Percentiles rank a stretch among this genome's conserved stretches.
Evolutionary conservation across 2,797 vertebrate genomes (phyloP).

Genomic region (Karalla daura): DNA sequence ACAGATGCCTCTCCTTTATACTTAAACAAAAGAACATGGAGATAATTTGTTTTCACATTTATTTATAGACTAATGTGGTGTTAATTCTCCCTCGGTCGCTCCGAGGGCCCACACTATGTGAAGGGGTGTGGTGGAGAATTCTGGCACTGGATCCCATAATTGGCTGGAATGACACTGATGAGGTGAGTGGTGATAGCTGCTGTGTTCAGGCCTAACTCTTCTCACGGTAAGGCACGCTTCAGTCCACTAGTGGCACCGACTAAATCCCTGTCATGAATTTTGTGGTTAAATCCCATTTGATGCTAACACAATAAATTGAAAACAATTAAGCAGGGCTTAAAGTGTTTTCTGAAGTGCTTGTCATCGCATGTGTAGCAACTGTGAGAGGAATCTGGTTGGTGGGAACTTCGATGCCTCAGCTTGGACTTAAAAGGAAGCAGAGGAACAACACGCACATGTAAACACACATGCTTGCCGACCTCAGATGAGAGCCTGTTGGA

Average conservation of each 20-base stretch:
- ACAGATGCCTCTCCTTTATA: neutral
- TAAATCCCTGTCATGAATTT: constrained; percentile 21
- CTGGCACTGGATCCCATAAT: constrained; percentile 58
- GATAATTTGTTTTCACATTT: neutral
- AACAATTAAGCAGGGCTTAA: constrained; percentile 36
- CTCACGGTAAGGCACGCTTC: constrained; percentile 38
- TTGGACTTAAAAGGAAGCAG: constrained; percentile 48
- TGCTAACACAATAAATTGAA: constrained; percentile 29
- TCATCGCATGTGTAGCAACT: constrained; percentile 41
- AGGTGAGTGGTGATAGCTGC: constrained; percentile 63
- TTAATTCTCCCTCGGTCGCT: constrained; percentile 21
- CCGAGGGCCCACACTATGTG: constrained; percentile 5
- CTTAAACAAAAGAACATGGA: neutral
- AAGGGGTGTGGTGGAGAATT: constrained; percentile 50
- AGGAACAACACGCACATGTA: constrained; percentile 47
- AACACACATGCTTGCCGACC: constrained; percentile 55
- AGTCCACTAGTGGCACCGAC: constrained; percentile 1
- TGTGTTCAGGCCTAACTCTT: constrained; percentile 39
- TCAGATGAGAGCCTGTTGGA: constrained; percentile 32
- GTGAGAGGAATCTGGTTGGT: constrained; percentile 25
- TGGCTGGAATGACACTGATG: constrained; percentile 65
- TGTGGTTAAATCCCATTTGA: constrained; percentile 3
- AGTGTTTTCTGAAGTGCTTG: constrained; percentile 42
- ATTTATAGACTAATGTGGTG: constrained; percentile 6
- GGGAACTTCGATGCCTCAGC: constrained; percentile 14